These are phyloP conservation scores for Smutsia temminckii DNA, from an alignment of 2,797 vertebrate species.

Conservation along the genomic window DNA sequence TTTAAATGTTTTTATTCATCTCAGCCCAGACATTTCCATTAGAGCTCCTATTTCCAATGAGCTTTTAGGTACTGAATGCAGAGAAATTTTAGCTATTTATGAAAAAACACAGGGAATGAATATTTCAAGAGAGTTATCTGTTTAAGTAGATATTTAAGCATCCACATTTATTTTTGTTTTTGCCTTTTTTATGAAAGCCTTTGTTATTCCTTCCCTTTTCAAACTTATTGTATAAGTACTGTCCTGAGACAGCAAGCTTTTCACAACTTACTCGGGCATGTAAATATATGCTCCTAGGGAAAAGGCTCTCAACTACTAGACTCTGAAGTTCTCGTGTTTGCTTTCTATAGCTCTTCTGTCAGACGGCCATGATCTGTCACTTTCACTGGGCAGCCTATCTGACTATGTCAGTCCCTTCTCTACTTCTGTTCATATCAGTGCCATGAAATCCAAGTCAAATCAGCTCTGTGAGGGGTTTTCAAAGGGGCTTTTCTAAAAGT, in stretches of 20 bases:
- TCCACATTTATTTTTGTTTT: constrained; percentile 41
- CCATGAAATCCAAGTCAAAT: neutral
- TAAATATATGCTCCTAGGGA: neutral
- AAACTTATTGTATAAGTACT: neutral
- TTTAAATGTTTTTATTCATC: constrained; percentile 52
- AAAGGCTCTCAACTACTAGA: neutral
- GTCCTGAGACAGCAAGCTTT: neutral
- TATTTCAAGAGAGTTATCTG: neutral
- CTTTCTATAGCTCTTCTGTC: neutral
- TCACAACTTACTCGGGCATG: neutral
- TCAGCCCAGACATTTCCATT: constrained; percentile 10
- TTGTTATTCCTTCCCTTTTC: neutral
- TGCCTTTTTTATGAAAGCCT: neutral
- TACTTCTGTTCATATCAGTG: neutral
- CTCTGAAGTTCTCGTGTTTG: neutral
- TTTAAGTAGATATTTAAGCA: constrained; percentile 3
- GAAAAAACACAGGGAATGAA: constrained; percentile 8
- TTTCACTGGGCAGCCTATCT: neutral
- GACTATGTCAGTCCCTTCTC: neutral
- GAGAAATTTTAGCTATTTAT: constrained; percentile 40
- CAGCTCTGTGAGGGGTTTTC: neutral
- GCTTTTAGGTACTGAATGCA: neutral
- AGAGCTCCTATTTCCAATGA: constrained; percentile 45
- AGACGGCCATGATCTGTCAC: neutral
- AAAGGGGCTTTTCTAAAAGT: neutral